Evolutionary conservation across 1,140 invertebrate species (phyloP), one percentile per base, ranked within the genome.

Genomic region (Dreissena polymorpha): DNA sequence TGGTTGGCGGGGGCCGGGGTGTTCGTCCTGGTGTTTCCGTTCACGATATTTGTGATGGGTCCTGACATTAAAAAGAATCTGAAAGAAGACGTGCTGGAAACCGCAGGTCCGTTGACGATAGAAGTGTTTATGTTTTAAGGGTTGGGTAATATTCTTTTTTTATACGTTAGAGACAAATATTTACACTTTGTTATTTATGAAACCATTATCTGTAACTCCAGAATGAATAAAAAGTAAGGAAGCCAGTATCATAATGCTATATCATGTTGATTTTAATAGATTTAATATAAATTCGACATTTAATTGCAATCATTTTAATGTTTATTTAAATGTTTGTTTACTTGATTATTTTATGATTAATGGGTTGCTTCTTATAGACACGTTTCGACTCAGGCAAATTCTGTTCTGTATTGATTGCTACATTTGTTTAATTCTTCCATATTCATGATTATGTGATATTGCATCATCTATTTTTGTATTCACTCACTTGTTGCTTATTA

Each of bases 41-140:
- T 29, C 16, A 72, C 70, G 23, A 14, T 39, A 8, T 23, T 72
- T 49, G 49, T 72, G 27, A 72, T 72, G 70, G 49, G 10, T 6
- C 18, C 70, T 0, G 70, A 72, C 49, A 72, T 72, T 49, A 72
- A 72, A 16, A 72, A 72, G 23, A 72, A 72, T 72, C 49, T 39
- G 5, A 39, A 72, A 51, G 70, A 72, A 39, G 70, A 72, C 70
- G 49, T 51, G 3, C 12, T 72, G 27, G 70, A 72, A 72, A 72
- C 70, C 2, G 27, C 49, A 18, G 70, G 70, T 72, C 27, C 5
- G 16, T 68, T 7, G 2, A 16, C 16, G 21, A n/a, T 23, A 60
- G 3, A 60, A 2, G 6, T 60, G 57, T 60, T n/a, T 2, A 18
- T 60, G 16, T 60, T n/a, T 60, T 60, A 6, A 60, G 10, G 16